These are phyloP conservation scores for Myotis findleyi DNA, from an alignment of 2,797 vertebrate species.

Conservation along the genomic window DNA sequence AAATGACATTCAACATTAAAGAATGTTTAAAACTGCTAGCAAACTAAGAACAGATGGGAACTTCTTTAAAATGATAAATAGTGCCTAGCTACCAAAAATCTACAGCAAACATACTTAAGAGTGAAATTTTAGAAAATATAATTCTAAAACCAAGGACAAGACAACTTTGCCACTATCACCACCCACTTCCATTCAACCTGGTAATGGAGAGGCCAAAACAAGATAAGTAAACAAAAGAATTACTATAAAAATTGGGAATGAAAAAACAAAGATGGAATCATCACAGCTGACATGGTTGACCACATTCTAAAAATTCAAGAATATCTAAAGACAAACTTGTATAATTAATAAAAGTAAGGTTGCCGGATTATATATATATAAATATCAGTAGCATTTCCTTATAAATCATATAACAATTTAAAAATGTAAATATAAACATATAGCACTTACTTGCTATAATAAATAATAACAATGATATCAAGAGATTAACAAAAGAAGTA, in stretches of 20 bases:
- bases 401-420: neutral
- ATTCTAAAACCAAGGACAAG: constrained; percentile 37
- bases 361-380: neutral
- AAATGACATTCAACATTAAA: neutral
- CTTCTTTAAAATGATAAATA: neutral
- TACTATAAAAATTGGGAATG: neutral
- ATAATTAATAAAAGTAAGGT: constrained; percentile 32
- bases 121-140: constrained; percentile 36
- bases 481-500: neutral
- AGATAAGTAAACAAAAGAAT: constrained; percentile 32
- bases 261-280: neutral
- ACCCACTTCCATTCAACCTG: neutral
- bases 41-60: neutral
- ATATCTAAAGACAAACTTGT: constrained; percentile 11
- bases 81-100: constrained; percentile 34
- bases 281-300: neutral
- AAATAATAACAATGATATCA: neutral
- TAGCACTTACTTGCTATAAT: neutral
- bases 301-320: constrained; percentile 35
- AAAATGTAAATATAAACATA: constrained; percentile 51
- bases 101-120: neutral
- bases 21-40: neutral
- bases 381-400: neutral
- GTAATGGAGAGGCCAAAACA: neutral
- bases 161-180: neutral